Percentiles rank a stretch among this genome's conserved stretches.
These are phyloP conservation scores for Ariopsis seemanni DNA, from an alignment of 2,113 vertebrate genomes.

Conservation along the genomic window DNA sequence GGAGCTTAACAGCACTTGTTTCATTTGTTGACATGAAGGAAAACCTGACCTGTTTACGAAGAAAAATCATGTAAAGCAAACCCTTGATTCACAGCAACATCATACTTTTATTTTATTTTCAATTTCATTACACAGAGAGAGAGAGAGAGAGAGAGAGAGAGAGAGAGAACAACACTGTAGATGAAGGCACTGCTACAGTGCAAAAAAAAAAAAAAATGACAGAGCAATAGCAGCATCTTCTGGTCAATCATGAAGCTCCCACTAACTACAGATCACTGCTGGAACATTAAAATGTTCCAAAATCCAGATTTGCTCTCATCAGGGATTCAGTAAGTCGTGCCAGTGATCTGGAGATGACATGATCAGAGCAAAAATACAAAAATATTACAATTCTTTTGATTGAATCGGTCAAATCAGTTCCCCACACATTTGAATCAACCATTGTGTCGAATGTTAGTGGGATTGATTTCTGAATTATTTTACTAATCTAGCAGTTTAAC, in stretches of 20 bases:
- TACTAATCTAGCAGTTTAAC: neutral
- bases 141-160: too few species aligned
- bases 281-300: neutral
- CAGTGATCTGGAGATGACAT: neutral
- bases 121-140: neutral
- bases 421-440: neutral
- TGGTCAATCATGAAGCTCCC: constrained; percentile 43
- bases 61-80: constrained; percentile 1
- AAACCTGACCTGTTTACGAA: neutral
- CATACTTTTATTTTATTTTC: neutral
- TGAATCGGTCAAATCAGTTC: neutral
- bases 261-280: constrained; percentile 8
- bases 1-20: neutral
- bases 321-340: constrained; percentile 20
- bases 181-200: neutral
- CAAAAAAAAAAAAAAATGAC: constrained; percentile 7
- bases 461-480: neutral
- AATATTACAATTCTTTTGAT: neutral
- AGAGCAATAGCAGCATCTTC: constrained; percentile 62
- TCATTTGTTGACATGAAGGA: constrained; percentile 10
- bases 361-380: neutral
- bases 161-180: neutral
- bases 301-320: neutral
- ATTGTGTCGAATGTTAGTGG: neutral
- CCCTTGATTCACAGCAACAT: neutral